Evolutionary conservation across 2,113 vertebrate genomes (phyloP), one percentile per base, ranked within the genome.

Genomic region (Cottus gobio): DNA sequence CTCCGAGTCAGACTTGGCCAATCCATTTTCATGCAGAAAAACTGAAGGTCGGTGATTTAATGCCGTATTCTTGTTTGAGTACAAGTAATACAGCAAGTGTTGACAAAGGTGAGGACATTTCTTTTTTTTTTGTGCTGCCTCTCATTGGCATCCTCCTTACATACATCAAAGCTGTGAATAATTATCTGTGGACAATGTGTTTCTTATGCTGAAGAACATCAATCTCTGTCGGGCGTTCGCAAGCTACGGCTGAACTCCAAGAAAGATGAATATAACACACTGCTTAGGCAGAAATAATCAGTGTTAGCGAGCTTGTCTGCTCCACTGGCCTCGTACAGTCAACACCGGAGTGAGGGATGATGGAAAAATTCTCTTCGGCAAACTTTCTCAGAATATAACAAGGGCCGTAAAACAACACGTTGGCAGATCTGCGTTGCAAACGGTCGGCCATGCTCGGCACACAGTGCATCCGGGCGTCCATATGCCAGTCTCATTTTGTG

Each of bases 301-400:
- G 80, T 39, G 58, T 50, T 84, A 75, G 77, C 18, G 7, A 64
- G 78, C 79, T 30, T 31, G 70, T 80, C 86, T 90, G 88, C 85
- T 88, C 87, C 86, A 89, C 86, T 92, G 90, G 87, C 91, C 93
- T 90, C 85, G 82, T 92, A 89, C 90, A 82, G 84, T 86, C 87
- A 90, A 84, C 79, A 76, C 70, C 46, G 39, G 63, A 62, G 58
- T 88, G 80, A 86, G 75, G 28, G 75, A 88, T 87, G 87, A 80
- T 31, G 77, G 79, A 84, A 84, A 82, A 79, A 85, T 58, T 71
- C 52, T 78, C 75, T 81, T 39, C 78, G 83, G 80, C 57, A 77
- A 90, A 92, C 73, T 78, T 89, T 85, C 65, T 75, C 67, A 5
- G 75, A 46, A 79, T 69, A 81, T 74, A 76, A 87, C 48, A 72